Evolutionary conservation across 2,113 vertebrate genomes (phyloP), one percentile per base, ranked within the genome.

Genomic region (Leucopternis melanops): DNA sequence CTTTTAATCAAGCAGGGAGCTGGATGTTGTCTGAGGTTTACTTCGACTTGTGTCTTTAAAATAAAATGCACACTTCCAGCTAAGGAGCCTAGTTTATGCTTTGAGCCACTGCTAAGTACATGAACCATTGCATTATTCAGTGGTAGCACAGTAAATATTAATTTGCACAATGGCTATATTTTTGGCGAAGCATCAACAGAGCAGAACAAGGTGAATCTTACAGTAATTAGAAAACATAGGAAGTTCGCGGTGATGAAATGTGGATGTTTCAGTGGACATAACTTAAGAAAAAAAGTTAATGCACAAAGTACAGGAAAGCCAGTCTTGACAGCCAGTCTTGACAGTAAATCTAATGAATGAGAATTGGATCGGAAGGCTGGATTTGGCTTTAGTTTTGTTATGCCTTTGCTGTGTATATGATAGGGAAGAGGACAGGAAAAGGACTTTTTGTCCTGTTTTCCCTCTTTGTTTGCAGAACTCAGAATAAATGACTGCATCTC

Each of bases 151-250:
- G 38, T 94, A 96, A 96, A 96, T 95, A 74, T 83, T 94, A 71
- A 97, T 96, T 92, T 92, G 57, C 55, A 29, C 67, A 62, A 80
- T 4, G 13, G 55, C 36, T 83, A 12, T 94, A 83, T 84, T 97
- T 98, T 89, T 85, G 81, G 92, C 25, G 21, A 84, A 74, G 29
- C 47, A 95, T 81, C 95, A 93, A 49, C 52, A 71, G 86, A 92
- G 66, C 63, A 97, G 84, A 98, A 74, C 38, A 62, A 90, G 86
- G 47, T 38, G 67, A 88, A 91, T 88, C 57, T 92, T 74, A 66
- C 62, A 36, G 65, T 81, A 97, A 97, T 97, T 97, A 97, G 73
- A 62, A 96, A 97, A 34, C 57, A 81, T 58, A 90, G 54, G 32
- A 83, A 63, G 57, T 81, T 54, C 40, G 38, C 83, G 25, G 20